Evolutionary conservation across 2,113 vertebrate genomes (phyloP).

Genomic region (Gopherus evgoodei): DNA sequence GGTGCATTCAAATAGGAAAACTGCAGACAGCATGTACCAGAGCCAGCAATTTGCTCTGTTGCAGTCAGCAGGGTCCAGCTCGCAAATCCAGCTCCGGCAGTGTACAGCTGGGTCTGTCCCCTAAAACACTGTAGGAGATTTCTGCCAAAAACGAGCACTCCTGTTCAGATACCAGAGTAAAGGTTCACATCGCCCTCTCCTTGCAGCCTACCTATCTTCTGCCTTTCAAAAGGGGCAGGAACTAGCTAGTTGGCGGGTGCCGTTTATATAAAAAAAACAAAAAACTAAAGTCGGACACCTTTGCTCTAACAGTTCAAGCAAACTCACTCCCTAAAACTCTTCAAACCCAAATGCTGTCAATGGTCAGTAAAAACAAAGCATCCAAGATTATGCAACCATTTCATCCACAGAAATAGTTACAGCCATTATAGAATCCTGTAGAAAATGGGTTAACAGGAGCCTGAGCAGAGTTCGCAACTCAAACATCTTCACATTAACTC

Average conservation of each 20-base stretch:
- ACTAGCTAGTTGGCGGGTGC: neutral
- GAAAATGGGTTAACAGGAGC: neutral
- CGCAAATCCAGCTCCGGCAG: fast-evolving
- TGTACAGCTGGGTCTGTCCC: neutral
- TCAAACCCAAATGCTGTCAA: fast-evolving
- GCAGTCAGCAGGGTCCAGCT: fast-evolving
- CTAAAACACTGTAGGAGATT: neutral
- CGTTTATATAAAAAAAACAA: no score
- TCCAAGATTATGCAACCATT: neutral
- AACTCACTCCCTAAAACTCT: neutral
- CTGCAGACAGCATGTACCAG: fast-evolving
- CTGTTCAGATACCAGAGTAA: fast-evolving
- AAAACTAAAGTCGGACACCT: neutral
- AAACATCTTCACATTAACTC: neutral
- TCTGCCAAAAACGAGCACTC: fast-evolving
- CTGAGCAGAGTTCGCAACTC: neutral
- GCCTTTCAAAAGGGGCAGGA: fast-evolving
- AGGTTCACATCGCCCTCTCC: neutral
- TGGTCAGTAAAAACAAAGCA: neutral
- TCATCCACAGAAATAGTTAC: neutral
- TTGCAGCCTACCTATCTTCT: fast-evolving
- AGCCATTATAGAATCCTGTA: neutral
- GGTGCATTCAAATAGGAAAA: fast-evolving
- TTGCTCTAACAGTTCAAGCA: neutral
- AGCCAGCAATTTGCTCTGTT: neutral